phyloP scores from a whole-genome alignment of 2,113 vertebrate genomes.

The Pseudorectes ferrugineus region DNA sequence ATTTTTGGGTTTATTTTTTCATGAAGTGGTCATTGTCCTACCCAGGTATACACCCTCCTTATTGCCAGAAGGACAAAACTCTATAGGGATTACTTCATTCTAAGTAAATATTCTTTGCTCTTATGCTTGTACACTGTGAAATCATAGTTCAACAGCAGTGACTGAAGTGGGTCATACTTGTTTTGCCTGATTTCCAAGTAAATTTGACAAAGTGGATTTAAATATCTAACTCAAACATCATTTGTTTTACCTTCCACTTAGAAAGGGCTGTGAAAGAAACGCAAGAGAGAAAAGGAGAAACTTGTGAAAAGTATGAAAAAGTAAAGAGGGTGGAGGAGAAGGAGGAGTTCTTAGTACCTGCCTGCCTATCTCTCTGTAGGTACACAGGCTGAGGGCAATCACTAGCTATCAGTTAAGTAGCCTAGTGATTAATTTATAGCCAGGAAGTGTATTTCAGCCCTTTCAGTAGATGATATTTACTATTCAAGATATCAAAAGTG shows the following conservation, averaged over 20 bases:
- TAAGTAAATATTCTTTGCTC: not conserved
- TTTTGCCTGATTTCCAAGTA: not conserved
- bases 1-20: not conserved
- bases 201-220: not conserved
- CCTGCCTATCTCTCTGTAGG: not conserved
- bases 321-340: not conserved
- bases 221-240: not conserved
- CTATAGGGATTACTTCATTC: not conserved
- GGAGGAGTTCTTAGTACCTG: not conserved
- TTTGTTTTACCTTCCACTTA: not conserved
- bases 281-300: not conserved
- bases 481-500: not conserved
- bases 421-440: not conserved
- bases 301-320: not conserved
- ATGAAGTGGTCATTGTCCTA: not conserved
- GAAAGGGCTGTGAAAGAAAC: not conserved
- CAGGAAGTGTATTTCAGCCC: not conserved
- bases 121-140: not conserved
- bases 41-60: not conserved
- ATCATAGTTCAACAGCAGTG: not conserved
- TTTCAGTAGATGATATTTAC: not conserved
- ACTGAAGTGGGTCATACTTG: not conserved
- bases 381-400: not conserved
- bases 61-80: not conserved
- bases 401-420: not conserved